These are phyloP conservation scores for Nannoperca australis DNA, from an alignment of 2,797 vertebrate genomes.

Conservation along the genomic window DNA sequence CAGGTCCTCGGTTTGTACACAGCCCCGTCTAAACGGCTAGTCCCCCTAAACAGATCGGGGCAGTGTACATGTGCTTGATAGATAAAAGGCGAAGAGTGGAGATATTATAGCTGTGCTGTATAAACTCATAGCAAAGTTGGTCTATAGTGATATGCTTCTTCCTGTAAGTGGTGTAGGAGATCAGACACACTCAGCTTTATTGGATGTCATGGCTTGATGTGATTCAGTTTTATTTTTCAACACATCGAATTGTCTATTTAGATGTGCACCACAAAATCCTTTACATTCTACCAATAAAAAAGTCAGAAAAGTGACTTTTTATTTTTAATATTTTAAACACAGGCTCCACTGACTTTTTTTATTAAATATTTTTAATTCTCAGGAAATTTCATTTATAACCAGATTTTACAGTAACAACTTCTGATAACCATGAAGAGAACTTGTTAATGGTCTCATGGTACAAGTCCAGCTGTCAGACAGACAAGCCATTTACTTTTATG, in stretches of 20 bases:
- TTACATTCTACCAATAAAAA: constrained; percentile 42
- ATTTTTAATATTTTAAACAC: no score
- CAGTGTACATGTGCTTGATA: constrained; percentile 63
- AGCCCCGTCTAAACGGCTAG: constrained; percentile 63
- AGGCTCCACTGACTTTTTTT: no score
- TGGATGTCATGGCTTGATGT: constrained; percentile 75
- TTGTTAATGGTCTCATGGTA: constrained; percentile 20
- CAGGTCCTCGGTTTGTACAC: constrained; percentile 70
- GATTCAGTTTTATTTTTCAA: constrained; percentile 68
- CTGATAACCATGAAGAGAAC: constrained; percentile 45
- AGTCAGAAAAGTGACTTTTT: constrained; percentile 37
- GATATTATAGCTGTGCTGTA: constrained; percentile 60
- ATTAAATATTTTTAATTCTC: constrained; percentile 25
- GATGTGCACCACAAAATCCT: constrained; percentile 53
- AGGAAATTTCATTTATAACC: constrained; percentile 34
- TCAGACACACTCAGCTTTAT: constrained; percentile 66
- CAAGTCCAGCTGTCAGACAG: constrained; percentile 59
- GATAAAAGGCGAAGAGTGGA: constrained; percentile 73
- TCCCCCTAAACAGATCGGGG: constrained; percentile 66
- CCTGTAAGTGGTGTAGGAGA: constrained; percentile 55
- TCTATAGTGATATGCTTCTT: constrained; percentile 62
- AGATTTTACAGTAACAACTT: constrained; percentile 40
- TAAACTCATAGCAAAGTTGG: constrained; percentile 53
- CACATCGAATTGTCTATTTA: constrained; percentile 44
- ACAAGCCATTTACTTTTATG: constrained; percentile 54